These are phyloP conservation scores for Mythimna lalbum DNA, from an alignment of 2,888 invertebrate species.

Conservation along the genomic window DNA sequence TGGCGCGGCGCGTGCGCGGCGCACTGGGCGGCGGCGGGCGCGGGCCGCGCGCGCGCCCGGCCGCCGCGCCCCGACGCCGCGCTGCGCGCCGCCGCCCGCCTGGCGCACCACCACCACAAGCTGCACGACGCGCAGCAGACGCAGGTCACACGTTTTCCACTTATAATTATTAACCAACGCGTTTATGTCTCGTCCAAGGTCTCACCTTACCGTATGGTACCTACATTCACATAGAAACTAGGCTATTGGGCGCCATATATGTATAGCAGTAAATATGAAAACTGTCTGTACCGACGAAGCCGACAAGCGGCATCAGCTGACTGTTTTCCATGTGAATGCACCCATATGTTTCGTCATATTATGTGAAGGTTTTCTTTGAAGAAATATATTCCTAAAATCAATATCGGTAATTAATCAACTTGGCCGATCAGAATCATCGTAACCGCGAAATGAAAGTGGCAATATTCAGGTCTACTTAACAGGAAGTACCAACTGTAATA, in stretches of 20 bases:
- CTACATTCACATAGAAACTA: background rate
- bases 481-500: too few species aligned
- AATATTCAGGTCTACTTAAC: background rate
- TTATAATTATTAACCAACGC: background rate
- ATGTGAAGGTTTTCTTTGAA: background rate
- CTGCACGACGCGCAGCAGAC: conserved; percentile 81
- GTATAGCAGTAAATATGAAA: background rate
- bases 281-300: too few species aligned
- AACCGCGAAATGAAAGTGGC: background rate
- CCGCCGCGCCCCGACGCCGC: conserved; percentile 75
- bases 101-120: conserved; percentile 67
- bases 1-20: conserved; percentile 79
- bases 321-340: background rate
- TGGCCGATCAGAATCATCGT: background rate
- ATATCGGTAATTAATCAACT: background rate
- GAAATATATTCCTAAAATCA: background rate
- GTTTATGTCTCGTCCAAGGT: background rate
- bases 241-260: background rate
- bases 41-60: conserved; percentile 61
- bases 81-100: conserved; percentile 77
- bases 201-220: background rate
- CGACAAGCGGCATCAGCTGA: background rate
- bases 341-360: background rate
- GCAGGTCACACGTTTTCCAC: conserved; percentile 89
- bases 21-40: conserved; percentile 81